Conservation (phyloP, 2,888 invertebrate genomes). For the Hofmannophila pseudospretella region DNA sequence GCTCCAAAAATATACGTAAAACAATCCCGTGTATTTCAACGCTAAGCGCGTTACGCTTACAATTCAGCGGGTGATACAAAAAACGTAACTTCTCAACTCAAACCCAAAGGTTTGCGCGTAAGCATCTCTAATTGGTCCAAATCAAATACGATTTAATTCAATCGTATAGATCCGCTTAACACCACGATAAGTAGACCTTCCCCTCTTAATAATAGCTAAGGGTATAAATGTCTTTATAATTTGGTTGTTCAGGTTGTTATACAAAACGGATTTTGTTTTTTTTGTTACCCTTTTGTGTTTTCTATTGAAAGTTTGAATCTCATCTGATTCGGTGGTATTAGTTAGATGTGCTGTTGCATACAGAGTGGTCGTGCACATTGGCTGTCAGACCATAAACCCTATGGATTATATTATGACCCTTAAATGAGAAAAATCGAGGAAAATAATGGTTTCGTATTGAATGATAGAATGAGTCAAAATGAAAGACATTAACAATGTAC, state of each 20-base stretch:
- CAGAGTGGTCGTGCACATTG: no score
- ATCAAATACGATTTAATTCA: conserved; percentile 66
- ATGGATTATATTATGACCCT: no score
- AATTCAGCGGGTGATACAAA: conserved; percentile 15
- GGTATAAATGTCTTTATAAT: conserved; percentile 21
- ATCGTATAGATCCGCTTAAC: conserved; percentile 32
- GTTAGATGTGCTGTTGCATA: no score
- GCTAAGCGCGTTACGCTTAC: conserved; percentile 22
- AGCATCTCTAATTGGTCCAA: conserved; percentile 74
- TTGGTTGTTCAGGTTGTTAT: conserved; percentile 31
- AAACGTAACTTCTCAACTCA: conserved; percentile 44
- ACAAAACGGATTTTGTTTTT: conserved; percentile 33
- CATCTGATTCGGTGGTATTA: no score
- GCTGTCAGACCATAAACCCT: no score
- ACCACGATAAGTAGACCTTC: conserved; percentile 32
- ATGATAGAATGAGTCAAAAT: no score
- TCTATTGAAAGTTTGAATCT: background rate
- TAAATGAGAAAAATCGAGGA: no score
- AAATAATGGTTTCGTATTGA: no score
- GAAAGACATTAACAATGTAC: no score
- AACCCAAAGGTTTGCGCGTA: conserved; percentile 61
- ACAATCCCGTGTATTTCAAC: conserved; percentile 27
- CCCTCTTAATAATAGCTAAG: background rate
- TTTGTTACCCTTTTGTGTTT: conserved; percentile 28
- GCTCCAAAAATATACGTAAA: conserved; percentile 11